A percentile compares a stretch with the other conserved stretches of the same genome.
Conservation (phyloP, 2,888 invertebrate genomes). For the Melanophora roralis region DNA sequence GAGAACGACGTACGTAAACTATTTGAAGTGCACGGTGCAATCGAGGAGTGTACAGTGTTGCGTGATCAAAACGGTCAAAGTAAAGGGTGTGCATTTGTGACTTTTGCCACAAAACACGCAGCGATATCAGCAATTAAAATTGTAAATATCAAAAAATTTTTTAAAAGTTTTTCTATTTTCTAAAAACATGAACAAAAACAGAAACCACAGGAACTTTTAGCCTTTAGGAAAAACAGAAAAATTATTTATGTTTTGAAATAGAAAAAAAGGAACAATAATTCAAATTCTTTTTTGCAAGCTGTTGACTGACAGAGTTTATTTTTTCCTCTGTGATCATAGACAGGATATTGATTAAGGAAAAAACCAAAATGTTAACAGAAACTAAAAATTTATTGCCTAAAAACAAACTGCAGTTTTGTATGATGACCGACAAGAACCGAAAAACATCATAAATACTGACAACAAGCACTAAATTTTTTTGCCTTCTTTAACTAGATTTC, state of each 20-base stretch:
- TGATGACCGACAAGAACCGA: not conserved
- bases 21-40: constrained; percentile 95
- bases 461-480: not conserved
- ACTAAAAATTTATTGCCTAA: constrained; percentile 51
- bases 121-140: constrained; percentile 98
- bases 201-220: not conserved
- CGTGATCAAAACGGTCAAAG: constrained; percentile 96
- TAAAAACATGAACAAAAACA: not conserved
- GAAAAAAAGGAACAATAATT: not conserved
- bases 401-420: constrained; percentile 41
- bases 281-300: constrained; percentile 36
- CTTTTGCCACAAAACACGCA: constrained; percentile 97
- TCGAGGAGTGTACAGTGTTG: constrained; percentile 99
- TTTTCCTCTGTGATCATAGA: not conserved
- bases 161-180: not conserved
- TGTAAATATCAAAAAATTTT: constrained; percentile 60
- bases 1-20: constrained; percentile 96
- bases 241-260: not conserved
- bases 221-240: not conserved
- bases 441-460: constrained; percentile 7
- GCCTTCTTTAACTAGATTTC: constrained; percentile 31
- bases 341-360: not conserved
- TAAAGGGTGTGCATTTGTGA: constrained; percentile 99
- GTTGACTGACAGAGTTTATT: constrained; percentile 10
- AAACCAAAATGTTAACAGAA: not conserved